Percentiles rank a stretch among this genome's conserved stretches.
Conservation (phyloP, 2,797 vertebrate species). For the Distichodus sexfasciatus region DNA sequence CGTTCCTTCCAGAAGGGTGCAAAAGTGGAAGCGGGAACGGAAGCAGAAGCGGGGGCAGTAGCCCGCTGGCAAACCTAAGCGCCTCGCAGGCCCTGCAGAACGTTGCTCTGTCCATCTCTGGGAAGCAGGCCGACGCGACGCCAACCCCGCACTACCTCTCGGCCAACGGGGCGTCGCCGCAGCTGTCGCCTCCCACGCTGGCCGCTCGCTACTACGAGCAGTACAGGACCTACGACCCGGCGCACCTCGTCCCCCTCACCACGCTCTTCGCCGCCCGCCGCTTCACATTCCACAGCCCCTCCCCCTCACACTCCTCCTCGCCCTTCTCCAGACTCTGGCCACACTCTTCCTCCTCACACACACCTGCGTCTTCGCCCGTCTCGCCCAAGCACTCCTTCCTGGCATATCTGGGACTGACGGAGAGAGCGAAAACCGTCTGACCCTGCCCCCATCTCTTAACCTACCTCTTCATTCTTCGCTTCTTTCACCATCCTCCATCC, state of each 20-base stretch:
- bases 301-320: constrained; percentile 82
- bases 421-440: constrained; percentile 94
- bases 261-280: constrained; percentile 90
- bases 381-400: constrained; percentile 99
- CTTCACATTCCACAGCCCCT: constrained; percentile 86
- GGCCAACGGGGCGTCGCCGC: constrained; percentile 77
- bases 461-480: constrained; percentile 46
- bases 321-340: constrained; percentile 82
- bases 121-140: constrained; percentile 63
- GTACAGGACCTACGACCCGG: constrained; percentile 91
- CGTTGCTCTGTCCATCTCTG: constrained; percentile 88
- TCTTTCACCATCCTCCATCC: too few relatives aligned
- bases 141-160: constrained; percentile 71
- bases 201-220: constrained; percentile 82
- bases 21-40: constrained; percentile 67
- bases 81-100: constrained; percentile 96
- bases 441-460: constrained; percentile 41
- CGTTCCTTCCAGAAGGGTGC: constrained; percentile 66
- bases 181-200: constrained; percentile 76
- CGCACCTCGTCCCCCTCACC: constrained; percentile 97
- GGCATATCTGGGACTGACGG: constrained; percentile 95
- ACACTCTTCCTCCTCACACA: constrained; percentile 78
- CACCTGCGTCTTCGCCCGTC: constrained; percentile 75
- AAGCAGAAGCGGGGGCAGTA: constrained; percentile 80
- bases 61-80: constrained; percentile 88